Evolutionary conservation across 2,888 invertebrate genomes (phyloP).

Genomic region (Cylloceria caligata): DNA sequence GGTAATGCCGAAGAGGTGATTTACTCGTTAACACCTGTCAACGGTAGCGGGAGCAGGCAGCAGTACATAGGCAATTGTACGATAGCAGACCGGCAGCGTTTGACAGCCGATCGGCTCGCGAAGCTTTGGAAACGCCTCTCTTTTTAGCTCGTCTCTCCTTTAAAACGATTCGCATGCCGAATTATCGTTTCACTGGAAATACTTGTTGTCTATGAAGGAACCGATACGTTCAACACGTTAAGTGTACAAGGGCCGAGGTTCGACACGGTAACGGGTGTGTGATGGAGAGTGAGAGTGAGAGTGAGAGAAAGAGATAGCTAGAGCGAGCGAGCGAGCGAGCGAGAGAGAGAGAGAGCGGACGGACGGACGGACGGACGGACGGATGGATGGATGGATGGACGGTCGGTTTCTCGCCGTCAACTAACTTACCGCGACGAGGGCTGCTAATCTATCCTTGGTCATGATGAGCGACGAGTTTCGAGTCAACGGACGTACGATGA

Average conservation of each 20-base stretch:
- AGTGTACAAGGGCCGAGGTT: slow-evolving; percentile 13
- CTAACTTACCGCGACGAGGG: slow-evolving; percentile 96
- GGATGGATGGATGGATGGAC: slow-evolving; percentile 9
- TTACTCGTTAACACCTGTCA: slow-evolving; percentile 48
- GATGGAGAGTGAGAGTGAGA: no score
- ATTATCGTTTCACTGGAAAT: slow-evolving; percentile 4
- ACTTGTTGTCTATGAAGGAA: slow-evolving; percentile 2
- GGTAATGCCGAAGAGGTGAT: neutral
- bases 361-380: slow-evolving; percentile 19
- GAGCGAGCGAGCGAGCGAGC: slow-evolving; percentile 26
- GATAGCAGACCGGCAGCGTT: slow-evolving; percentile 41
- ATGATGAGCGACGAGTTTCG: slow-evolving; percentile 85
- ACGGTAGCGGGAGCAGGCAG: slow-evolving; percentile 8
- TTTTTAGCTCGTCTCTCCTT: neutral
- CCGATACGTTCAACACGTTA: slow-evolving; percentile 53
- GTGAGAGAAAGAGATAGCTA: no score
- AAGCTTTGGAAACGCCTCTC: slow-evolving; percentile 54
- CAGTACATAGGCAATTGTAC: neutral
- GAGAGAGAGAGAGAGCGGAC: no score
- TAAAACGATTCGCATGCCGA: slow-evolving; percentile 16
- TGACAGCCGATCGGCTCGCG: slow-evolving; percentile 27
- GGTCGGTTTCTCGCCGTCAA: slow-evolving; percentile 57
- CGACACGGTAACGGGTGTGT: slow-evolving; percentile 5
- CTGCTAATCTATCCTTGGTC: slow-evolving; percentile 99
- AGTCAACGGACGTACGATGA: slow-evolving; percentile 80